Evolutionary conservation across 2,113 vertebrate genomes (phyloP).

Genomic region (Acrocephalus arundinaceus): DNA sequence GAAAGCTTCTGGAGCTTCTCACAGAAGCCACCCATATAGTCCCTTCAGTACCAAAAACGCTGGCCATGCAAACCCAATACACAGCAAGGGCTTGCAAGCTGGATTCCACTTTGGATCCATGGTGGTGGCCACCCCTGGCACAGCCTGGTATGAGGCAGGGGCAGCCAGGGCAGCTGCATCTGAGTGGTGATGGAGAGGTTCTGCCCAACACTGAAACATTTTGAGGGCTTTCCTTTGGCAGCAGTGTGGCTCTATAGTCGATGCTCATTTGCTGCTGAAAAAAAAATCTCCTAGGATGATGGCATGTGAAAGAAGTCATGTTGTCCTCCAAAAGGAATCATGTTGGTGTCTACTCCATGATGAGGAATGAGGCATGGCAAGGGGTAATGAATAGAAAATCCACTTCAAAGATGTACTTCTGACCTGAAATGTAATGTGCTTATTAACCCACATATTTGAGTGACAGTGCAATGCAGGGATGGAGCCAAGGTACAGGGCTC

Average conservation of each 20-base stretch:
- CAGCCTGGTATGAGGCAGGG: background rate
- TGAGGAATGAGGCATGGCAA: background rate
- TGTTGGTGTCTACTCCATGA: background rate
- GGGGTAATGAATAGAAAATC: background rate
- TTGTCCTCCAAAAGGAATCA: background rate
- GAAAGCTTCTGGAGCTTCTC: background rate
- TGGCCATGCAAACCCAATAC: background rate
- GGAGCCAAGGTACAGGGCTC: background rate
- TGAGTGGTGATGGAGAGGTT: background rate
- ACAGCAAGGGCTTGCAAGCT: background rate
- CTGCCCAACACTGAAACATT: background rate
- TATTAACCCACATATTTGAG: background rate
- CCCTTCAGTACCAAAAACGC: background rate
- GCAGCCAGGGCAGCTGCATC: background rate
- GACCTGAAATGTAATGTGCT: background rate
- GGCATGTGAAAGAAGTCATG: background rate
- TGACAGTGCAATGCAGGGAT: rapidly evolving
- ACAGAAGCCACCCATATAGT: too few relatives aligned
- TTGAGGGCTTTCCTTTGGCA: background rate
- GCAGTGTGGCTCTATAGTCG: background rate
- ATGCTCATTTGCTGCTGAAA: background rate
- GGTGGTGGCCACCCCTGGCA: background rate
- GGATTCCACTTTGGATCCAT: rapidly evolving
- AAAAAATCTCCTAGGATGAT: background rate
- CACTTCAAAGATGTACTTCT: background rate